These are phyloP conservation scores for Blera fallax DNA, from an alignment of 2,888 invertebrate species.

Conservation along the genomic window DNA sequence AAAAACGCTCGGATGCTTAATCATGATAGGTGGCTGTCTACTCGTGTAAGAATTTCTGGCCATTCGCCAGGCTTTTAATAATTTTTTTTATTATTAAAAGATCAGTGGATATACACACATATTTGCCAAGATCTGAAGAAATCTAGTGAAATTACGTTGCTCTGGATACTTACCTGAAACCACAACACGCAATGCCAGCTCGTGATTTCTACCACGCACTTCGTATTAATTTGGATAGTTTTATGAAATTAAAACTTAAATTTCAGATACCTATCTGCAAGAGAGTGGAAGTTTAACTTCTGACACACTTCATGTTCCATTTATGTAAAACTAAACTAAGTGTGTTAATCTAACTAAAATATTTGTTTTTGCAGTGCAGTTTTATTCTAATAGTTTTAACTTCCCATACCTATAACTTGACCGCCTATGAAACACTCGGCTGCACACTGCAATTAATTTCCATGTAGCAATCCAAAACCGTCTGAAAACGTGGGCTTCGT, in stretches of 20 bases:
- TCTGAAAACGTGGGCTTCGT: conserved; percentile 30
- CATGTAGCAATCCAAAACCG: conserved; percentile 39
- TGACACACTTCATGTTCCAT: conserved; percentile 16
- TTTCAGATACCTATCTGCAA: neutral
- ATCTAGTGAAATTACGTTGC: neutral
- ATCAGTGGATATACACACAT: neutral
- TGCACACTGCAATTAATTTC: conserved; percentile 44
- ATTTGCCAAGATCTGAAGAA: neutral
- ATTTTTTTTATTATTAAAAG: neutral
- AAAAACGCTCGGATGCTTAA: neutral
- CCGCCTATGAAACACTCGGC: conserved; percentile 25
- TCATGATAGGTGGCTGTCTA: conserved; percentile 1
- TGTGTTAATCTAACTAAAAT: neutral
- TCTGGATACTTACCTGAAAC: neutral
- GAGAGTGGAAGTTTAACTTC: neutral
- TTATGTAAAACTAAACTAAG: neutral
- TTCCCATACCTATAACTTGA: conserved; percentile 12
- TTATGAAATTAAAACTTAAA: neutral
- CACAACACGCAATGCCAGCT: neutral
- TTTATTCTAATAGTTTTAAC: conserved; percentile 6
- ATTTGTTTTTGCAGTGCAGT: conserved; percentile 3
- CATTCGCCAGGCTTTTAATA: neutral
- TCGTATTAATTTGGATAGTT: neutral
- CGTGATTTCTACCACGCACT: neutral
- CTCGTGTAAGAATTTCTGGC: neutral